A percentile compares a stretch with the other conserved stretches of the same genome.
Evolutionary conservation across 2,888 invertebrate species (phyloP).

Genomic region (Catocala nupta): DNA sequence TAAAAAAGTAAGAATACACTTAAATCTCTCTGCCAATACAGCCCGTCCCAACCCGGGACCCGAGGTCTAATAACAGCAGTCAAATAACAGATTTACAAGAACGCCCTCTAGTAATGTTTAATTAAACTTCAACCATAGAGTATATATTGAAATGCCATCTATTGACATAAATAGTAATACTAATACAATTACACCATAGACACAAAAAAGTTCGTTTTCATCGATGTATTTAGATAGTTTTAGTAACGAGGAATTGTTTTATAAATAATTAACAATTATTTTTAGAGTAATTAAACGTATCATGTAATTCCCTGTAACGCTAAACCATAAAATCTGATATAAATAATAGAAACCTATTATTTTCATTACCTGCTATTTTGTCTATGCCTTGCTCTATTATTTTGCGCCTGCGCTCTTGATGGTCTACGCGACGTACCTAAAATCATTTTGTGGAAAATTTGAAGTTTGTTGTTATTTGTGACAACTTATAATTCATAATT

Average conservation of each 20-base stretch:
- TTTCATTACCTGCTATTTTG: constrained; percentile 61
- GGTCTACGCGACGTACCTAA: constrained; percentile 85
- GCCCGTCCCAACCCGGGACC: too few relatives aligned
- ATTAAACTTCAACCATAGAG: constrained; percentile 1
- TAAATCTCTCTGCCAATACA: too few relatives aligned
- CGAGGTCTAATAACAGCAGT: too few relatives aligned
- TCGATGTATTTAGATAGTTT: not conserved
- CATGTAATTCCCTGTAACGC: not conserved
- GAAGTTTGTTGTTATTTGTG: constrained; percentile 87
- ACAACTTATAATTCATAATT: constrained; percentile 83
- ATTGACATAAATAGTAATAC: not conserved
- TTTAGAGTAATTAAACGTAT: too few relatives aligned
- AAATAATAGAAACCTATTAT: constrained; percentile 36
- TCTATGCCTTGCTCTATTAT: constrained; percentile 85
- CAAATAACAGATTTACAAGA: constrained; percentile 4
- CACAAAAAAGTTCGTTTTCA: constrained; percentile 25
- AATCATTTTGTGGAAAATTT: constrained; percentile 87
- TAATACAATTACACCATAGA: constrained; percentile 21
- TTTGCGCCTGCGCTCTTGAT: constrained; percentile 87
- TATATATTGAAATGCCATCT: constrained; percentile 31
- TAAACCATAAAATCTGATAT: constrained; percentile 2
- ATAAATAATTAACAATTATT: not conserved
- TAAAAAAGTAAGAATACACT: too few relatives aligned
- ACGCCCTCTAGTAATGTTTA: constrained; percentile 29
- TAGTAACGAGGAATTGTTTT: not conserved